Evolutionary conservation across 2,888 invertebrate species (phyloP).

Genomic region (Trissolcus brochymenae): DNA sequence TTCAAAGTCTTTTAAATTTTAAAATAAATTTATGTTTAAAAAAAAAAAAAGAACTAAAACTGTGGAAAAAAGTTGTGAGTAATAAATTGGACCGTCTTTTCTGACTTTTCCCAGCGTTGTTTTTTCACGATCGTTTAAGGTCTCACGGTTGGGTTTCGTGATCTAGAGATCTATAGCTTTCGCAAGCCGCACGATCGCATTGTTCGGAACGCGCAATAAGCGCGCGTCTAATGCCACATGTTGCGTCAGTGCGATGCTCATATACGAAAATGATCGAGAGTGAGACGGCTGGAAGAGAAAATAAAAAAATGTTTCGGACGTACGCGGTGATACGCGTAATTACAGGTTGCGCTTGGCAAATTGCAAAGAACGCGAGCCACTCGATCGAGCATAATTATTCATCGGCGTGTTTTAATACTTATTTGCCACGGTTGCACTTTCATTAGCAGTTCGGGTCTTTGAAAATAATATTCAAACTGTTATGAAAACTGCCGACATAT

Average conservation of each 20-base stretch:
- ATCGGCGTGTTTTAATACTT: constrained; percentile 33
- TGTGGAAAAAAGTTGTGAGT: too few relatives aligned
- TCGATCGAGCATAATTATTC: constrained; percentile 34
- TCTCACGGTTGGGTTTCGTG: constrained; percentile 20
- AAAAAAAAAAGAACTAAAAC: too few relatives aligned
- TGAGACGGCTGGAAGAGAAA: background rate
- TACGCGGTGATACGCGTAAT: constrained; percentile 28
- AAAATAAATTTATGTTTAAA: too few relatives aligned
- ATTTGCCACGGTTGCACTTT: constrained; percentile 40
- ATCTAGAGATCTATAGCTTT: constrained; percentile 8
- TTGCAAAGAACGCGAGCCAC: constrained; percentile 31
- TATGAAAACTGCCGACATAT: constrained; percentile 31
- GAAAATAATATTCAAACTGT: constrained; percentile 9
- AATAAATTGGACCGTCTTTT: too few relatives aligned
- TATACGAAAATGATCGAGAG: constrained; percentile 6
- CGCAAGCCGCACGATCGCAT: constrained; percentile 26
- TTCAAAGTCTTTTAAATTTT: too few relatives aligned
- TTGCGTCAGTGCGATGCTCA: constrained; percentile 5
- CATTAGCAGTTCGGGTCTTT: constrained; percentile 25
- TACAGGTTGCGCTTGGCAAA: constrained; percentile 34
- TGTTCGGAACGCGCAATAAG: constrained; percentile 20
- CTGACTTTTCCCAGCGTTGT: background rate
- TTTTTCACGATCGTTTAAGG: background rate
- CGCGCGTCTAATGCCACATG: constrained; percentile 22
- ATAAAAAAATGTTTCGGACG: constrained; percentile 7